phyloP scores from a whole-genome alignment of 2,888 invertebrate genomes.

The Cephalotes varians region DNA sequence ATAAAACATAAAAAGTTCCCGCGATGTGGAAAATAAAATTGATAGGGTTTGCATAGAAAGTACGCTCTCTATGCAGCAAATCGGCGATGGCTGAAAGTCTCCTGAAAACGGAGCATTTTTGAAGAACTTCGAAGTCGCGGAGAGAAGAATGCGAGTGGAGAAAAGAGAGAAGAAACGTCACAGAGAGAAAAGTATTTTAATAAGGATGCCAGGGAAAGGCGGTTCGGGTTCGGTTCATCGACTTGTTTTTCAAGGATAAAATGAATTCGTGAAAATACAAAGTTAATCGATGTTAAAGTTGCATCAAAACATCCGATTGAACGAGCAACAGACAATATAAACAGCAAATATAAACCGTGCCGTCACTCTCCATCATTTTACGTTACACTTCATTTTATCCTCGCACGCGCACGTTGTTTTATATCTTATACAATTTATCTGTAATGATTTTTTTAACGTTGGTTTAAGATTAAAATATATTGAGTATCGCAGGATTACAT shows the following conservation, averaged over 20 bases:
- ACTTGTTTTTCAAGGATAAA: constrained; percentile 33
- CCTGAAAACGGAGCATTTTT: background rate
- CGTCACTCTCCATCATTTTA: background rate
- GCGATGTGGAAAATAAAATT: background rate
- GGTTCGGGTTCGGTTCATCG: constrained; percentile 24
- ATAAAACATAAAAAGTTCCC: background rate
- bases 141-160: constrained; percentile 1
- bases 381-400: constrained; percentile 7
- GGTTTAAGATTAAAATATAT: background rate
- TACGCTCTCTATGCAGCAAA: background rate
- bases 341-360: constrained; percentile 19
- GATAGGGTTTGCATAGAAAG: background rate
- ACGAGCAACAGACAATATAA: background rate
- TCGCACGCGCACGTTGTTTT: background rate
- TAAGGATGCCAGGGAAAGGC: constrained; percentile 27
- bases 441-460: background rate
- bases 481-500: background rate
- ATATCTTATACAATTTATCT: constrained; percentile 15
- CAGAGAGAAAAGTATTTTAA: constrained; percentile 19
- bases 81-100: background rate
- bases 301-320: constrained; percentile 7
- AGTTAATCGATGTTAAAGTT: background rate
- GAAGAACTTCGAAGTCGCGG: background rate
- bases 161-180: background rate
- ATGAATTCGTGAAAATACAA: constrained; percentile 24